phyloP scores from a whole-genome alignment of 1,140 invertebrate species.

The Asobara japonica region DNA sequence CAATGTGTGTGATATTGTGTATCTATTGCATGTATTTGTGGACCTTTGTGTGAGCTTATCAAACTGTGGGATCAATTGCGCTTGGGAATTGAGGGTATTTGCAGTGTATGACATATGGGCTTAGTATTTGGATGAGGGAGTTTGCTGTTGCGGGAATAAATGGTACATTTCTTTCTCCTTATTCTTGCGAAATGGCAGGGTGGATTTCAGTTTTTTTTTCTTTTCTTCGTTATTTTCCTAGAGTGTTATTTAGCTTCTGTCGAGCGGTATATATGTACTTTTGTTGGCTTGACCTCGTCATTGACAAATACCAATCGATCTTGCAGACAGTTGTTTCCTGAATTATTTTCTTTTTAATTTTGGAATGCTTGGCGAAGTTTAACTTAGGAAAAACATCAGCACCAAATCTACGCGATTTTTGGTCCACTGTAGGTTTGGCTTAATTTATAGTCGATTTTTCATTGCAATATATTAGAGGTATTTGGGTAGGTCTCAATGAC shows the following conservation, averaged over 20 bases:
- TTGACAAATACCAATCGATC: conserved; percentile 26
- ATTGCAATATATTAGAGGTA: not conserved
- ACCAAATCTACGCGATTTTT: conserved; percentile 38
- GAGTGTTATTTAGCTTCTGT: conserved; percentile 6
- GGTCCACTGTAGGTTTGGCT: conserved; percentile 33
- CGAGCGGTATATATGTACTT: conserved; percentile 42
- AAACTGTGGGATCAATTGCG: conserved; percentile 38
- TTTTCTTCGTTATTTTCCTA: not conserved
- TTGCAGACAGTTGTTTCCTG: too few relatives aligned
- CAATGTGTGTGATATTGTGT: conserved; percentile 42
- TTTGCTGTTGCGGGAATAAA: not conserved
- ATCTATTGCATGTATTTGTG: conserved; percentile 32
- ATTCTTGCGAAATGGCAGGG: conserved; percentile 30
- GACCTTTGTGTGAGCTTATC: conserved; percentile 35
- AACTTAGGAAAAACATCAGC: conserved; percentile 17
- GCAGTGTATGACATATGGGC: conserved; percentile 45
- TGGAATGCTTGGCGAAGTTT: not conserved
- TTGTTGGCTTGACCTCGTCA: conserved; percentile 43
- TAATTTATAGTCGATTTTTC: not conserved
- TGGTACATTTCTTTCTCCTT: not conserved
- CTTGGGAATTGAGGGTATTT: conserved; percentile 34
- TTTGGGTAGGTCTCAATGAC: not conserved
- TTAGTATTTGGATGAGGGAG: conserved; percentile 13
- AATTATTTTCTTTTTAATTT: not conserved
- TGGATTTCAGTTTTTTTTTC: conserved; percentile 27